Evolutionary conservation across 2,113 vertebrate species (phyloP).

Genomic region (Sorex araneus): DNA sequence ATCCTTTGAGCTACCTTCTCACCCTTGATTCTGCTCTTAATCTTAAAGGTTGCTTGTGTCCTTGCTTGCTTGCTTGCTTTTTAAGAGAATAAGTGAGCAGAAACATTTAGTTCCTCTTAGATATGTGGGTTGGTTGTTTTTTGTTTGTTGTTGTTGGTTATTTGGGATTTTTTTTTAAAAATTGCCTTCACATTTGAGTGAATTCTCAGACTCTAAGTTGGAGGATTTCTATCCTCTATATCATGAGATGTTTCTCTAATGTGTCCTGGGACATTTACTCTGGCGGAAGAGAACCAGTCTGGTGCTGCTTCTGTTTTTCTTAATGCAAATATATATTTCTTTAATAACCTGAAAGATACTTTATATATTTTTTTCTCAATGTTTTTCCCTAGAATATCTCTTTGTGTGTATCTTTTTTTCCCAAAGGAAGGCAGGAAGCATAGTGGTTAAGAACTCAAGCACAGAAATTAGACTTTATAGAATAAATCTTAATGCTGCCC

Average conservation of each 20-base stretch:
- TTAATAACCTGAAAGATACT: background rate
- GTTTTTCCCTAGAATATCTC: background rate
- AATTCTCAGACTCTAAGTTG: background rate
- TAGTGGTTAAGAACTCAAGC: background rate
- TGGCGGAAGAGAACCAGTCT: background rate
- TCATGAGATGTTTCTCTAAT: background rate
- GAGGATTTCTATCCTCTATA: background rate
- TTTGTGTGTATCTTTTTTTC: background rate
- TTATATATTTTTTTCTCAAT: background rate
- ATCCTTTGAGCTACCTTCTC: too few relatives aligned
- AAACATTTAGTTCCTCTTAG: background rate
- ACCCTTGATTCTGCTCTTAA: background rate
- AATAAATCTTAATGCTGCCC: background rate
- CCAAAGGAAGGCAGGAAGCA: background rate
- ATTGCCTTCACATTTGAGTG: slow-evolving; percentile 2
- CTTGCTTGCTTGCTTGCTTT: background rate
- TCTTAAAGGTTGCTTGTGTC: background rate
- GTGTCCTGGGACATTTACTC: background rate
- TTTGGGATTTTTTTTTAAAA: background rate
- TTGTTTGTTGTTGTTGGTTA: too few relatives aligned
- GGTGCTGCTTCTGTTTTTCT: background rate
- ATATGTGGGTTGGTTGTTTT: background rate
- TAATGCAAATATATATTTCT: background rate
- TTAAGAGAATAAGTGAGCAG: background rate
- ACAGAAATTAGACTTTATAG: background rate